phyloP scores from a whole-genome alignment of 2,113 vertebrate species.

The Bombycilla garrulus region DNA sequence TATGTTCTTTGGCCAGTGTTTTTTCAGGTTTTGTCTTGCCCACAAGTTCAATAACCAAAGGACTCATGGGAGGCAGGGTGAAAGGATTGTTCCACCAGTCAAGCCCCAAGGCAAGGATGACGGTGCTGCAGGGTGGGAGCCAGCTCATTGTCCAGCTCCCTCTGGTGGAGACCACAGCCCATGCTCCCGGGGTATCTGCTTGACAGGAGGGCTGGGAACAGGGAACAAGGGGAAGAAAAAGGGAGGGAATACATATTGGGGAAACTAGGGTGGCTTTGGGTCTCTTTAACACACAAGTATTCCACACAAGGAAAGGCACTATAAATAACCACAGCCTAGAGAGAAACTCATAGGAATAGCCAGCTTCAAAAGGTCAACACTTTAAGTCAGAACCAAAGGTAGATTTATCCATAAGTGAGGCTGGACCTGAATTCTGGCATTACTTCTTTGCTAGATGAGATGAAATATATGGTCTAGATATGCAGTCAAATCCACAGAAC shows the following conservation, averaged over 20 bases:
- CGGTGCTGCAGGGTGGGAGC: neutral
- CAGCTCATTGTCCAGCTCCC: neutral
- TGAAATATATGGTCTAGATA: neutral
- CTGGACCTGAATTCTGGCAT: neutral
- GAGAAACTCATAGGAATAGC: neutral
- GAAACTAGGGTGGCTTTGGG: neutral
- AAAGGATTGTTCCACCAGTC: neutral
- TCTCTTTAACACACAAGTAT: neutral
- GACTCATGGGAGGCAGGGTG: rapidly evolving
- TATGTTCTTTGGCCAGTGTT: neutral
- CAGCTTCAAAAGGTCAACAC: neutral
- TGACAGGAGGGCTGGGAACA: neutral
- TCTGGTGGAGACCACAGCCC: neutral
- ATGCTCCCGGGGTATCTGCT: rapidly evolving
- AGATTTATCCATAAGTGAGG: neutral
- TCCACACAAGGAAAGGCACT: neutral
- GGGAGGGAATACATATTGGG: neutral
- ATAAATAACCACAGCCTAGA: neutral
- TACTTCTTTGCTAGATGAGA: neutral
- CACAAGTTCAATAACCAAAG: neutral
- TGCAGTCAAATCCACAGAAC: neutral
- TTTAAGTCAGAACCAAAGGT: neutral
- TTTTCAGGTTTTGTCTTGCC: neutral
- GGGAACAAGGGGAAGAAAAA: neutral
- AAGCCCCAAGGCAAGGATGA: rapidly evolving